Conservation (phyloP, 2,888 invertebrate genomes). For the Eupithecia abbreviata region DNA sequence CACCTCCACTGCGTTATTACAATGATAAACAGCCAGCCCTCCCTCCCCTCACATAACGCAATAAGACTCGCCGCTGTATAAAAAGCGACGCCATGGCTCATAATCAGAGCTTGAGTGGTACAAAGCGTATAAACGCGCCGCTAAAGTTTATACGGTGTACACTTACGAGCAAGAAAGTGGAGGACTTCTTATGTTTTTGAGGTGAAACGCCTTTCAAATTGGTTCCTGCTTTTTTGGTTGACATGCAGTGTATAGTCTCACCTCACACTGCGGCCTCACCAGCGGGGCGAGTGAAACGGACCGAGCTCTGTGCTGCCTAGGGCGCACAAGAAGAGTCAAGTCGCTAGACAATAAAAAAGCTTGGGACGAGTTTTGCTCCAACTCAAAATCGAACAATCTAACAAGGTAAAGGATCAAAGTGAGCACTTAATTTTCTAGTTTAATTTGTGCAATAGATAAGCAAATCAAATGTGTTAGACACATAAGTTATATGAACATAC, state of each 20-base stretch:
- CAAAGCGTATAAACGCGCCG: slow-evolving; percentile 6
- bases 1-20: neutral
- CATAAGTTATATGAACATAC: too few species aligned
- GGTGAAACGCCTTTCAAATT: neutral
- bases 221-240: neutral
- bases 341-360: too few species aligned
- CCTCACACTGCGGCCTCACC: too few species aligned
- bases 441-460: too few species aligned
- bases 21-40: neutral
- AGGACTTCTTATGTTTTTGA: neutral
- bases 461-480: too few species aligned
- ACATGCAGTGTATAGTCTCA: too few species aligned
- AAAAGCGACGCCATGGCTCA: slow-evolving; percentile 6
- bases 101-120: neutral
- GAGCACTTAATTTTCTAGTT: too few species aligned
- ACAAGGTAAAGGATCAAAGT: too few species aligned
- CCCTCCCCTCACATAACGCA: slow-evolving; percentile 1
- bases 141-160: slow-evolving; percentile 6
- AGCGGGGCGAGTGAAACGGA: too few species aligned
- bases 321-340: neutral
- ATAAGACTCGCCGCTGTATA: neutral
- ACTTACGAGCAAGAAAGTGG: neutral
- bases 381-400: too few species aligned
- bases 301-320: too few species aligned
- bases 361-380: too few species aligned